Evolutionary conservation across 2,888 invertebrate genomes (phyloP).

Genomic region (Drosophila diplacantha): DNA sequence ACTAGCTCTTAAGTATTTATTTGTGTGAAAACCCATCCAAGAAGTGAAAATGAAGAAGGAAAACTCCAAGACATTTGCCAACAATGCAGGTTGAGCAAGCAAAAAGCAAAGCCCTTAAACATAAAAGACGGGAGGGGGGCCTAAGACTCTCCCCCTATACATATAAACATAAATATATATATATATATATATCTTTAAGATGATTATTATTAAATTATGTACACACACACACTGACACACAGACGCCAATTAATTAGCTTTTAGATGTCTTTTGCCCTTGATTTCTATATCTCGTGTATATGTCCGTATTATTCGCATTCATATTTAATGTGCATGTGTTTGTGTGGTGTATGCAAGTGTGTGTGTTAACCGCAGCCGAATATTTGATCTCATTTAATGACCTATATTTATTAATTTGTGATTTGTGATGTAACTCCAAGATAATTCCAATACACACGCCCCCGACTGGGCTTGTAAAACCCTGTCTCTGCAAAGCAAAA

Average conservation of each 20-base stretch:
- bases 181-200: conserved; percentile 39
- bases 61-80: conserved; percentile 35
- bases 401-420: conserved; percentile 50
- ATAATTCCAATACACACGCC: conserved; percentile 18
- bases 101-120: conserved; percentile 13
- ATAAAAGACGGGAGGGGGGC: background rate
- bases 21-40: conserved; percentile 25
- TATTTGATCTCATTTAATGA: conserved; percentile 63
- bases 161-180: background rate
- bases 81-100: conserved; percentile 15
- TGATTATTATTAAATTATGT: conserved; percentile 22
- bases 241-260: conserved; percentile 25
- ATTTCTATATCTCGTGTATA: conserved; percentile 7
- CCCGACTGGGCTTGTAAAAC: conserved; percentile 40
- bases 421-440: conserved; percentile 52
- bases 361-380: conserved; percentile 22
- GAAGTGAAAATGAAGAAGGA: background rate
- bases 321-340: conserved; percentile 24
- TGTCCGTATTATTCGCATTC: conserved; percentile 17
- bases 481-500: conserved; percentile 38
- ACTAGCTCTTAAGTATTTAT: conserved; percentile 63
- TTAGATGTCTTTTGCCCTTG: conserved; percentile 22
- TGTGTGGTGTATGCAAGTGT: background rate
- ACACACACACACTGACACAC: conserved; percentile 15
- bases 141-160: conserved; percentile 4